Evolutionary conservation across 2,113 vertebrate species (phyloP).

Genomic region (Laticauda laticaudata): DNA sequence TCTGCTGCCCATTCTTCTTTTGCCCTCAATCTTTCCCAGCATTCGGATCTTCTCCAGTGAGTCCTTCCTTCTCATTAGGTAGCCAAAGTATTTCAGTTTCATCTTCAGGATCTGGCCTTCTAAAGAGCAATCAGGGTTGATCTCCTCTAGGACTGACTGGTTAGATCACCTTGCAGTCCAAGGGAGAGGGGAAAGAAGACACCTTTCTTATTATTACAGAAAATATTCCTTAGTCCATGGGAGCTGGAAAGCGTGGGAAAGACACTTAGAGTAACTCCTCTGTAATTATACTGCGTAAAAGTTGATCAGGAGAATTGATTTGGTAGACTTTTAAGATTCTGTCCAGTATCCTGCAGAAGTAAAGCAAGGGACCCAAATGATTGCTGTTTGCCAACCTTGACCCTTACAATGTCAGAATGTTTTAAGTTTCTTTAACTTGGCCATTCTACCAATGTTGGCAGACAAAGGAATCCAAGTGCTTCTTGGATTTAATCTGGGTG

Average conservation of each 20-base stretch:
- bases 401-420: neutral
- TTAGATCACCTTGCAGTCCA: no score
- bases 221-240: neutral
- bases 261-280: neutral
- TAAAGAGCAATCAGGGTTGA: no score
- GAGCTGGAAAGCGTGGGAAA: neutral
- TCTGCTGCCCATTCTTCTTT: no score
- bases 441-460: neutral
- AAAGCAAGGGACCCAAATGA: no score
- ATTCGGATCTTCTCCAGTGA: no score
- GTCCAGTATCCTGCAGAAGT: neutral
- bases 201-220: neutral
- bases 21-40: no score
- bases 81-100: no score
- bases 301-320: neutral
- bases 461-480: neutral
- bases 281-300: neutral
- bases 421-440: neutral
- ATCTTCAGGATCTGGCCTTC: no score
- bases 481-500: neutral
- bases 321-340: neutral
- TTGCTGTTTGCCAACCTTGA: neutral
- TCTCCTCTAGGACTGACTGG: no score
- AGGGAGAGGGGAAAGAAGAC: neutral
- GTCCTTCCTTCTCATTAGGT: no score